Evolutionary conservation across 2,797 vertebrate genomes (phyloP).

Genomic region (Sciaenops ocellatus): DNA sequence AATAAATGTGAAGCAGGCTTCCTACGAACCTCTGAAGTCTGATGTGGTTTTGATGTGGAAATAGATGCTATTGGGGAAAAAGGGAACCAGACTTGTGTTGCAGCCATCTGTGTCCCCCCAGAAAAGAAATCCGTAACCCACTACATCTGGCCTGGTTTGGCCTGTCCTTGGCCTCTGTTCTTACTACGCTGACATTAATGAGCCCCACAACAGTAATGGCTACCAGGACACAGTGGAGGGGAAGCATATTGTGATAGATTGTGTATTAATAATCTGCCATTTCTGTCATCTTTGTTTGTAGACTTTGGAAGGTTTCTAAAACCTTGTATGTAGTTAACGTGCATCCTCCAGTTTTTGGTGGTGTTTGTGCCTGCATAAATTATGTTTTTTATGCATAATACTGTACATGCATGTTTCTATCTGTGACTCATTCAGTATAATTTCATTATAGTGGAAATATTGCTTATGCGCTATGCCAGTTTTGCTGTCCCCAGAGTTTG

Average conservation of each 20-base stretch:
- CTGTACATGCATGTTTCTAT: constrained; percentile 19
- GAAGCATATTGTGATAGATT: constrained; percentile 35
- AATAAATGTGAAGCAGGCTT: constrained; percentile 46
- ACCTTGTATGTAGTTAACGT: neutral
- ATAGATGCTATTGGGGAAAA: constrained; percentile 58
- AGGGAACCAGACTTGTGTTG: constrained; percentile 59
- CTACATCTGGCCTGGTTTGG: constrained; percentile 74
- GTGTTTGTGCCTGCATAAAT: constrained; percentile 12
- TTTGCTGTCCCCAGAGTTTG: constrained; percentile 56
- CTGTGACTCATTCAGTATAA: constrained; percentile 44
- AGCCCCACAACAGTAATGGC: constrained; percentile 70
- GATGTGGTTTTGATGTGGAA: constrained; percentile 78
- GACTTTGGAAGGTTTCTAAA: constrained; percentile 30
- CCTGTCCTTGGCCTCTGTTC: constrained; percentile 64
- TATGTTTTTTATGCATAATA: constrained; percentile 2
- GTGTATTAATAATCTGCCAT: constrained; percentile 46
- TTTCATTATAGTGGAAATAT: constrained; percentile 59
- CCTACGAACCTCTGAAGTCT: constrained; percentile 55
- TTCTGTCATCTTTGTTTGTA: constrained; percentile 44
- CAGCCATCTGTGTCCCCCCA: constrained; percentile 63
- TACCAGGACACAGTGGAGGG: constrained; percentile 55
- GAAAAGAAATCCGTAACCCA: constrained; percentile 65
- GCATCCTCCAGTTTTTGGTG: constrained; percentile 6
- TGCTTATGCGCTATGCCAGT: constrained; percentile 52
- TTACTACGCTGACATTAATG: constrained; percentile 72